phyloP scores from a whole-genome alignment of 1,140 invertebrate species.

The Venturia canescens region DNA sequence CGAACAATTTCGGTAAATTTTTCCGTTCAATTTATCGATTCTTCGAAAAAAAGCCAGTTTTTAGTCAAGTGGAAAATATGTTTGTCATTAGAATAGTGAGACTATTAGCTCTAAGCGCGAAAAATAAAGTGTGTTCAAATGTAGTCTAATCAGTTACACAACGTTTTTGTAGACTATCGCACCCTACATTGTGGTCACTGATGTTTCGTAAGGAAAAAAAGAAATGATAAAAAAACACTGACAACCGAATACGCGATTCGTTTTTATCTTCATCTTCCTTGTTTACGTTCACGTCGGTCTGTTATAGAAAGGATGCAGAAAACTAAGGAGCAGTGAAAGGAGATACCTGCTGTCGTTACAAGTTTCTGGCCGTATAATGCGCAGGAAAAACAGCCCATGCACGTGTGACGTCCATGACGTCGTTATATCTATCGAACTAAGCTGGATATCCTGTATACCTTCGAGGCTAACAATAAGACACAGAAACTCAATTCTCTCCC shows the following conservation, averaged over 20 bases:
- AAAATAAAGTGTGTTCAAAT: too few species aligned
- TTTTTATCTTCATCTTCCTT: background rate
- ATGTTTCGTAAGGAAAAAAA: background rate
- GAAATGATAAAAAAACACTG: background rate
- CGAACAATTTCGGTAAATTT: too few species aligned
- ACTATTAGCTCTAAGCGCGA: too few species aligned
- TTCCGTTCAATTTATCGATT: too few species aligned
- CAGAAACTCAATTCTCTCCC: too few species aligned
- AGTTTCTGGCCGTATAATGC: background rate
- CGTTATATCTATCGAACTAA: conserved; percentile 9
- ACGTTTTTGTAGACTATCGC: too few species aligned
- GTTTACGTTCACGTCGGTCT: background rate
- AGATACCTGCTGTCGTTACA: conserved; percentile 35
- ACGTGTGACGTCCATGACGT: background rate
- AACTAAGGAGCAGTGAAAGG: conserved; percentile 20
- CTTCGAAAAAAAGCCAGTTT: too few species aligned
- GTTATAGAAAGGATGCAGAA: background rate
- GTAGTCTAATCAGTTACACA: too few species aligned
- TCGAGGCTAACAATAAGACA: too few species aligned
- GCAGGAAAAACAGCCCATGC: background rate
- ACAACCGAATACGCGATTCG: background rate
- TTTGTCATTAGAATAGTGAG: too few species aligned
- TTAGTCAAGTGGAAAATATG: too few species aligned
- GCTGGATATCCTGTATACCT: background rate
- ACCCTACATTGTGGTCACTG: background rate